A percentile compares a stretch with the other conserved stretches of the same genome.
Conservation (phyloP, 2,888 invertebrate genomes). For the Dryobota labecula region DNA sequence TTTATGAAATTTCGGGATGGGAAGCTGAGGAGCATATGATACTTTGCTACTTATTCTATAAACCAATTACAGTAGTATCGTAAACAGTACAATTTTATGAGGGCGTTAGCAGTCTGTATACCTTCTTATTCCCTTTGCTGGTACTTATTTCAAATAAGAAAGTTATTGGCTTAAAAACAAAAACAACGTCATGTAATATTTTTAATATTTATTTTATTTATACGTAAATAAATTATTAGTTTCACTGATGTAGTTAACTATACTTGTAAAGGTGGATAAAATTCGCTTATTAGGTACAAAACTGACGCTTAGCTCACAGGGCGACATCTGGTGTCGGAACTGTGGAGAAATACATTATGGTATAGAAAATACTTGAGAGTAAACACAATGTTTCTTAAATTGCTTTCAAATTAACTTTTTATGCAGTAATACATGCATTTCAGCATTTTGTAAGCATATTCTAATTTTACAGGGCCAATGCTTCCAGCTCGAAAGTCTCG, state of each 20-base stretch:
- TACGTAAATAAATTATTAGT: constrained; percentile 71
- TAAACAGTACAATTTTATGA: neutral
- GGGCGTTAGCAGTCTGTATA: neutral
- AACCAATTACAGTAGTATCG: neutral
- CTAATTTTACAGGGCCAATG: neutral
- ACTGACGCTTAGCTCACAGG: constrained; percentile 34
- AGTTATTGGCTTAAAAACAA: neutral
- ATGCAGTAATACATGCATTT: neutral
- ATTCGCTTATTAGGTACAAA: constrained; percentile 64
- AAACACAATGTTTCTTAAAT: neutral
- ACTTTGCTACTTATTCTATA: neutral
- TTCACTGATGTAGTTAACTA: constrained; percentile 66
- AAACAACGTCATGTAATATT: constrained; percentile 51
- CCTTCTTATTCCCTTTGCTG: neutral
- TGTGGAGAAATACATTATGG: constrained; percentile 18
- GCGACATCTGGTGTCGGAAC: constrained; percentile 31
- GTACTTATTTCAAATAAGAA: neutral
- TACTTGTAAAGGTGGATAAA: constrained; percentile 61
- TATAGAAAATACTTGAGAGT: constrained; percentile 18
- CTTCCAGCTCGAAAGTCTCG: neutral
- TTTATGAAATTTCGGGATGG: neutral
- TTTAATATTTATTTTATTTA: constrained; percentile 67
- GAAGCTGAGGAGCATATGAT: neutral
- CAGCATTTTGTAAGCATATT: neutral
- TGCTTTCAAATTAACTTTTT: neutral